Evolutionary conservation across 2,888 invertebrate genomes (phyloP).

Genomic region (Acronicta alni): DNA sequence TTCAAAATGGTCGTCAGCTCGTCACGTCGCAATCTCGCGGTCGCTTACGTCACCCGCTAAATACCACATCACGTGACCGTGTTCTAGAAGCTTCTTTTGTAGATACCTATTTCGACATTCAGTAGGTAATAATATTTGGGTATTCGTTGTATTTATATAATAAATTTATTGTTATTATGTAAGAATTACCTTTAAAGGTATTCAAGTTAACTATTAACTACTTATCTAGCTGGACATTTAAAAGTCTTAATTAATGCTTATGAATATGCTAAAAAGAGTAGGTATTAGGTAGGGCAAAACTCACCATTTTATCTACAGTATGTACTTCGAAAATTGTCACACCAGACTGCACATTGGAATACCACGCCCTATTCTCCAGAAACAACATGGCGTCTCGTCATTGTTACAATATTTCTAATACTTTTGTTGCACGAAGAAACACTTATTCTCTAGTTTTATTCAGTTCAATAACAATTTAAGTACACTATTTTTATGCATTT

Average conservation of each 20-base stretch:
- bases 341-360: constrained; percentile 68
- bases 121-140: no score
- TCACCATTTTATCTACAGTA: constrained; percentile 75
- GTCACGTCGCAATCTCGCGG: constrained; percentile 6
- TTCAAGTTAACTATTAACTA: no score
- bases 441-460: constrained; percentile 60
- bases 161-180: no score
- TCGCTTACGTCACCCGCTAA: constrained; percentile 24
- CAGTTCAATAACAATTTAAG: constrained; percentile 55
- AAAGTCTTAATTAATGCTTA: no score
- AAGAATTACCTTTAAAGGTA: no score
- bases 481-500: constrained; percentile 54
- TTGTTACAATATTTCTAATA: constrained; percentile 47
- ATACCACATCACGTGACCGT: constrained; percentile 34
- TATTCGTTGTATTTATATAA: no score
- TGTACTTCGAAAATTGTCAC: constrained; percentile 66
- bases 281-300: constrained; percentile 58
- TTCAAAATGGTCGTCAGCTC: constrained; percentile 54
- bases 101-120: no score
- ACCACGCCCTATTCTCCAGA: constrained; percentile 77
- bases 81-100: constrained; percentile 27
- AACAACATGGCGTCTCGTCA: constrained; percentile 82
- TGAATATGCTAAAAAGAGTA: constrained; percentile 12
- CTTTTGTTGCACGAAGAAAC: constrained; percentile 59
- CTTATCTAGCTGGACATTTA: no score